Evolutionary conservation across 2,113 vertebrate genomes (phyloP).

Genomic region (Steatornis caripensis): DNA sequence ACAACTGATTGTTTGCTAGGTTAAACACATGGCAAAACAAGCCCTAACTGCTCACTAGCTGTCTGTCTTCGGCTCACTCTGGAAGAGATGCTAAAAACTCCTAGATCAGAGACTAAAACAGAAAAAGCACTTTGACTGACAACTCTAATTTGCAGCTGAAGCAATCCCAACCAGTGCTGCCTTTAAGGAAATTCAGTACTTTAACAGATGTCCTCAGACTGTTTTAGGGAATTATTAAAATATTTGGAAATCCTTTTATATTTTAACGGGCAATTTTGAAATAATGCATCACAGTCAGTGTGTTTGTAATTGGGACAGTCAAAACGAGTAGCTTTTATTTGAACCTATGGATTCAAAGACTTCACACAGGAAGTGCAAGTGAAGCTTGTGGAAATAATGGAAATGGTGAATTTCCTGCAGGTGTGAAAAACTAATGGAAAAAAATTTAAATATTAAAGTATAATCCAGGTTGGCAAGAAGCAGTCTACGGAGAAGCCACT

Average conservation of each 20-base stretch:
- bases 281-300: neutral
- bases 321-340: neutral
- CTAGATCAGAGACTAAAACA: neutral
- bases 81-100: neutral
- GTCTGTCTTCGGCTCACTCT: neutral
- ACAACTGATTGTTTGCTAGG: neutral
- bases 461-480: neutral
- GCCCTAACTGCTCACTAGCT: neutral
- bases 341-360: neutral
- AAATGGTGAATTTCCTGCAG: neutral
- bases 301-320: neutral
- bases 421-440: neutral
- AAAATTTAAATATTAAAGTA: neutral
- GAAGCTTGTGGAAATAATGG: neutral
- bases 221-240: neutral
- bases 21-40: conserved; percentile 35
- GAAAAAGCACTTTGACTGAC: neutral
- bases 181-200: neutral
- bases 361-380: neutral
- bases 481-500: neutral
- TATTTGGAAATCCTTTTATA: neutral
- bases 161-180: neutral
- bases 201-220: conserved; percentile 4
- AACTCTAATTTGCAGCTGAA: conserved; percentile 14
- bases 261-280: neutral